Percentiles rank a stretch among this genome's conserved stretches.
phyloP scores from a whole-genome alignment of 2,888 invertebrate species.

The Agrochola lota region DNA sequence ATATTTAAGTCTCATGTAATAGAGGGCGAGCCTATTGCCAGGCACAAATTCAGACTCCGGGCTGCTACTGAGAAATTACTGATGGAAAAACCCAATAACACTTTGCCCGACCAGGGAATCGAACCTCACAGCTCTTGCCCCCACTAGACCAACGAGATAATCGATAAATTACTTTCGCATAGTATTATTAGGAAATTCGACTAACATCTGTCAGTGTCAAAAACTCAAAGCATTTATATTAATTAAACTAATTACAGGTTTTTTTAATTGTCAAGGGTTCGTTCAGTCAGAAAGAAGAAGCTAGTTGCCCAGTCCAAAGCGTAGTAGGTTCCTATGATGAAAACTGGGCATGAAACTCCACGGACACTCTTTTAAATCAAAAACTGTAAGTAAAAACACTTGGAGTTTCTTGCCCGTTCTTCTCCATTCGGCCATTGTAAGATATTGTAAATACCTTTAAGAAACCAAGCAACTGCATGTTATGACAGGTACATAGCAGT shows the following conservation, averaged over 20 bases:
- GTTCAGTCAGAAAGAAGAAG: too few species aligned
- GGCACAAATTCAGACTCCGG: too few species aligned
- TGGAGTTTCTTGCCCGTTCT: too few species aligned
- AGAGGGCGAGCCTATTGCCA: too few species aligned
- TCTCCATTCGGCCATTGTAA: background rate
- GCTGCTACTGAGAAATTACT: too few species aligned
- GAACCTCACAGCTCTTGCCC: too few species aligned
- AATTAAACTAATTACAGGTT: background rate
- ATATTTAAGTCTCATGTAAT: too few species aligned
- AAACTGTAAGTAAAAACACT: background rate
- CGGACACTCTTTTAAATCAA: background rate
- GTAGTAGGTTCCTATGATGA: too few species aligned
- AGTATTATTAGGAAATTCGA: background rate
- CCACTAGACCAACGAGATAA: too few species aligned
- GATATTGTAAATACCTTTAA: background rate
- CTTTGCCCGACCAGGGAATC: too few species aligned
- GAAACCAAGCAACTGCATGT: background rate
- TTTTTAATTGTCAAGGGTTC: background rate
- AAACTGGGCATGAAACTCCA: background rate
- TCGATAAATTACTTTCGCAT: background rate
- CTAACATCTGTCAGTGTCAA: background rate
- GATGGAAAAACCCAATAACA: too few species aligned
- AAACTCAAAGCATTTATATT: background rate
- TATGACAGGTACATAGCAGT: slow-evolving; percentile 35
- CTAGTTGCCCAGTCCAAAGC: too few species aligned